These are phyloP conservation scores for Takifugu rubripes DNA, from an alignment of 2,797 vertebrate genomes.

Conservation along the genomic window DNA sequence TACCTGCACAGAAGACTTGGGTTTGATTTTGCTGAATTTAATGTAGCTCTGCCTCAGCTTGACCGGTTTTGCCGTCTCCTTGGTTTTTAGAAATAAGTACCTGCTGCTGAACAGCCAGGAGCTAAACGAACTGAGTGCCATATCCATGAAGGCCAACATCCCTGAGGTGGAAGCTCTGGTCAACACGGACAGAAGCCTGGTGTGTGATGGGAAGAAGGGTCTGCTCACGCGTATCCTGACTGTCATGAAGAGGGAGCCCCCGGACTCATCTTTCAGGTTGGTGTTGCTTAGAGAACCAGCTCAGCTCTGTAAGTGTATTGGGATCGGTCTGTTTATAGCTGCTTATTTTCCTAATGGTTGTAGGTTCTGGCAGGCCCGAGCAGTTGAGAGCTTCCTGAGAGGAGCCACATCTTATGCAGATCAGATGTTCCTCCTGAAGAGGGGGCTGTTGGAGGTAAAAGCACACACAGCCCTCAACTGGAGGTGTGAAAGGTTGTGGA, in stretches of 20 bases:
- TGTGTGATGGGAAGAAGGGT: slow-evolving; percentile 96
- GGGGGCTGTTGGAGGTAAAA: slow-evolving; percentile 92
- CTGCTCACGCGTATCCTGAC: slow-evolving; percentile 91
- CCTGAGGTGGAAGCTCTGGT: slow-evolving; percentile 96
- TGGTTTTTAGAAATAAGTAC: slow-evolving; percentile 91
- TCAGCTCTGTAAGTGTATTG: neutral
- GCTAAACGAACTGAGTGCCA: slow-evolving; percentile 93
- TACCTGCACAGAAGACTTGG: neutral
- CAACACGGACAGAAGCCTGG: slow-evolving; percentile 95
- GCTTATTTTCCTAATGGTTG: slow-evolving; percentile 1
- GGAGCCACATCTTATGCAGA: slow-evolving; percentile 98
- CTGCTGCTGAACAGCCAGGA: slow-evolving; percentile 94
- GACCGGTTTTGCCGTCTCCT: neutral
- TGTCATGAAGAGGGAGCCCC: slow-evolving; percentile 98
- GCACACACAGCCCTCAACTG: too few species aligned
- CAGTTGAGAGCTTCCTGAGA: slow-evolving; percentile 96
- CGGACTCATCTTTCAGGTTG: slow-evolving; percentile 96
- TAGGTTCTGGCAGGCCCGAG: slow-evolving; percentile 98
- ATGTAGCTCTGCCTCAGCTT: neutral
- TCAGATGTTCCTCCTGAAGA: slow-evolving; percentile 97
- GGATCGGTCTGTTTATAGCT: slow-evolving; percentile 5
- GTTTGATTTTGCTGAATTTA: neutral
- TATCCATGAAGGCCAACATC: slow-evolving; percentile 96
- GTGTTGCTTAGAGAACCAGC: neutral
- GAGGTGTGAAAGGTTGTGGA: neutral